Evolutionary conservation across 2,888 invertebrate species (phyloP).

Genomic region (Metacarcinus magister): DNA sequence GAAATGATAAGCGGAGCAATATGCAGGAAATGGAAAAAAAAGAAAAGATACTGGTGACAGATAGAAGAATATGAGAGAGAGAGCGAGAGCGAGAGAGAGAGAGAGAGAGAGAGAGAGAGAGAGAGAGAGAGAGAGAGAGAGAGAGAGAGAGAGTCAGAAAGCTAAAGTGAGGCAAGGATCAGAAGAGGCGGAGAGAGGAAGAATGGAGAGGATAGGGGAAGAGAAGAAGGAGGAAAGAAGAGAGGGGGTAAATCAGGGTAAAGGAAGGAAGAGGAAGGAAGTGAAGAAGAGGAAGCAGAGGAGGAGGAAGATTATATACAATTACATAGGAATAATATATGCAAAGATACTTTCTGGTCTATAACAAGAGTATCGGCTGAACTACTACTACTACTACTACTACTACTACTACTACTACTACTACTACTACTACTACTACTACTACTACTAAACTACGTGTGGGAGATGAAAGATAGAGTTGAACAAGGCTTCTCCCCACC

Average conservation of each 20-base stretch:
- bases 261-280: background rate
- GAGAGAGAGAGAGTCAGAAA: background rate
- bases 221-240: background rate
- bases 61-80: background rate
- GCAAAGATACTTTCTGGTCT: too few relatives aligned
- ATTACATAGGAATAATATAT: background rate
- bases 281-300: background rate
- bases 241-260: background rate
- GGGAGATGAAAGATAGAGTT: too few relatives aligned
- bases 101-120: background rate
- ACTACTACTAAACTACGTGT: background rate
- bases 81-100: too few relatives aligned
- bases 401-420: constrained; percentile 48
- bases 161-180: background rate
- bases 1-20: background rate
- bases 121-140: background rate
- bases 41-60: background rate
- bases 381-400: constrained; percentile 53
- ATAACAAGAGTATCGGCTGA: too few relatives aligned
- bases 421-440: constrained; percentile 52
- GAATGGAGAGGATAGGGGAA: background rate
- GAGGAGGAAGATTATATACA: background rate
- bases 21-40: background rate
- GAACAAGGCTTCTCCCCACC: too few relatives aligned
- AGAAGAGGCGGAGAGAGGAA: background rate